Evolutionary conservation across 2,888 invertebrate genomes (phyloP).

Genomic region (Dicycla oo): DNA sequence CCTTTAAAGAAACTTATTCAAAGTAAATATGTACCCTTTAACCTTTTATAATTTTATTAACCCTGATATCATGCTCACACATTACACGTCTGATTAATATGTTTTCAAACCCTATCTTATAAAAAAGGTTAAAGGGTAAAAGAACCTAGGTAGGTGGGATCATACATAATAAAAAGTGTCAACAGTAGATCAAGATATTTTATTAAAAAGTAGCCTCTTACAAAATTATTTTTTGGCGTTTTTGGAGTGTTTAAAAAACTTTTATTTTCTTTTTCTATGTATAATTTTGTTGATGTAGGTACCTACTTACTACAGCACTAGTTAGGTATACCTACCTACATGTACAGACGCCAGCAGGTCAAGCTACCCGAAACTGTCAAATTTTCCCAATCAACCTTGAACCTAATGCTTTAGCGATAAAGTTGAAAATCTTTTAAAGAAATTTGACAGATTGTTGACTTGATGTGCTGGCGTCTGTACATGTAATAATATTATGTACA

Average conservation of each 20-base stretch:
- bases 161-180: not conserved
- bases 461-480: too few relatives aligned
- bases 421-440: too few relatives aligned
- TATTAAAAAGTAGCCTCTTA: not conserved
- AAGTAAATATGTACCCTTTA: not conserved
- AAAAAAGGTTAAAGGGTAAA: too few relatives aligned
- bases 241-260: accelerated
- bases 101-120: not conserved
- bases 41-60: not conserved
- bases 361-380: too few relatives aligned
- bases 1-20: not conserved
- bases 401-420: too few relatives aligned
- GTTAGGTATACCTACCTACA: too few relatives aligned
- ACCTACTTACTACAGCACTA: too few relatives aligned
- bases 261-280: not conserved
- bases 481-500: too few relatives aligned
- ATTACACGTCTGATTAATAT: not conserved
- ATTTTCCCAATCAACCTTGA: too few relatives aligned
- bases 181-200: not conserved
- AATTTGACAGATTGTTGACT: too few relatives aligned
- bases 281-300: not conserved
- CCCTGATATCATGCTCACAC: not conserved
- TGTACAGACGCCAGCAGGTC: too few relatives aligned
- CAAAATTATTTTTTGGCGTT: not conserved
- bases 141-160: not conserved